These are phyloP conservation scores for Proales similis DNA, from an alignment of 1,140 invertebrate genomes.

Conservation along the genomic window DNA sequence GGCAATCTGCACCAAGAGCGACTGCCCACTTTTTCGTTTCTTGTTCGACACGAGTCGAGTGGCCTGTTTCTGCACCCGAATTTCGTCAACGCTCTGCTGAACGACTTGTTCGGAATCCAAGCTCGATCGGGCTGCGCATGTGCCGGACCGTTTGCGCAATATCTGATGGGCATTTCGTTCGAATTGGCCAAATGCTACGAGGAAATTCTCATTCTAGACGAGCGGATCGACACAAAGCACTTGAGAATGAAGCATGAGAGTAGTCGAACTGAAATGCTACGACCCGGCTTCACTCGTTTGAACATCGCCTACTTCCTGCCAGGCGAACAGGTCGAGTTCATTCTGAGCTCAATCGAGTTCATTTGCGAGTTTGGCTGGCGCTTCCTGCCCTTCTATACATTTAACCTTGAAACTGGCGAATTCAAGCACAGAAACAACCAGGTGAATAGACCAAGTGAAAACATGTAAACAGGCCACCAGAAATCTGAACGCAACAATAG, in stretches of 20 bases:
- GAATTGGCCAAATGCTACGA: slow-evolving; percentile 36
- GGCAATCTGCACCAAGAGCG: background rate
- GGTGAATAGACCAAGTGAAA: no score
- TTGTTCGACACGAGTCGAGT: slow-evolving; percentile 10
- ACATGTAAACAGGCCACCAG: no score
- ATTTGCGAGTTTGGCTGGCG: slow-evolving; percentile 81
- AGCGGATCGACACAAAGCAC: slow-evolving; percentile 18
- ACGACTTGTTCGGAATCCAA: slow-evolving; percentile 85
- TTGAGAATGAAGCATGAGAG: slow-evolving; percentile 31
- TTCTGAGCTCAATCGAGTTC: slow-evolving; percentile 75
- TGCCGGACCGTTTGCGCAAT: slow-evolving; percentile 68
- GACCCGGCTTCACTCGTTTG: slow-evolving; percentile 74
- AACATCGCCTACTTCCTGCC: slow-evolving; percentile 77
- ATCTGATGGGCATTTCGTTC: slow-evolving; percentile 18
- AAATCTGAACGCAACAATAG: no score
- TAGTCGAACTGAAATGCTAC: slow-evolving; percentile 38
- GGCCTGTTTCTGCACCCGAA: slow-evolving; percentile 74
- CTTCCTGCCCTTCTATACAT: slow-evolving; percentile 73
- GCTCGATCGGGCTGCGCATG: slow-evolving; percentile 74
- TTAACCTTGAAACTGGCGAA: slow-evolving; percentile 77
- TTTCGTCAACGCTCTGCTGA: slow-evolving; percentile 75
- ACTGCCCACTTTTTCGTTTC: slow-evolving; percentile 35
- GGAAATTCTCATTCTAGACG: slow-evolving; percentile 20
- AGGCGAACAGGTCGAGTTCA: slow-evolving; percentile 67
- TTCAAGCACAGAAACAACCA: slow-evolving; percentile 68